Base-by-base conservation (phyloP, 2,113 vertebrate species). In the Cichladusa arquata region DNA sequence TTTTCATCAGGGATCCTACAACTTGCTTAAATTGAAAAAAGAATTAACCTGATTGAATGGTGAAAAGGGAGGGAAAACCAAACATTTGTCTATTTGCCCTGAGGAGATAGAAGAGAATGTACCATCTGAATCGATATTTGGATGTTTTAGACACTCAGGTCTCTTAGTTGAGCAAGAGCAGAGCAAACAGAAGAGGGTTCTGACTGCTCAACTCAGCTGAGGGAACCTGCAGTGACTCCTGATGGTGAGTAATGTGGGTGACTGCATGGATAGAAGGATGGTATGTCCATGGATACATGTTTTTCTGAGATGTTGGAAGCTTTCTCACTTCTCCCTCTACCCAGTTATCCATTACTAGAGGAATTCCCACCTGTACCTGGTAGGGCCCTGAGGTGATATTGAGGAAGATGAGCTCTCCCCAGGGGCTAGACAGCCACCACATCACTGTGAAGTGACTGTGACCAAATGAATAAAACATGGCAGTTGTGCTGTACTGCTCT, bases 1-100 rank as follows among this genome's bases (percentile, higher is more conserved):
- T 87, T 65, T 50, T 87, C 47, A 48, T 77, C 40, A 61, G 57
- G 47, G 28, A 78, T 92, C 72, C n/a, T 93, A 23, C 34, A 62
- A 18, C 60, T 77, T 86, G 19, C 53, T 86, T 86, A 71, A 79
- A 70, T 60, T 26, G 4, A 10, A 62, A 70, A 81, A 92, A 45
- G 12, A 74, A 69, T 33, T 78, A 71, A 81, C 48, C 29, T 67
- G 47, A 69, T 77, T 15, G 88, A 87, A 71, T 78, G 54, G 19
- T 67, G 79, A 74, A 86, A 92, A 79, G 36, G 9, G 40, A 91
- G 14, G 36, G 53, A 83, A 88, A 93, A 81, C 71, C 76, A 83
- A 95, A 96, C 83, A 71, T 90, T 93, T 93, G 34, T 72, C 60
- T 88, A 2, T 74, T 94, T 92, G 76, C 65, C 82, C 50, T 74